Conservation (phyloP, 2,113 vertebrate species). For the Bombycilla garrulus region DNA sequence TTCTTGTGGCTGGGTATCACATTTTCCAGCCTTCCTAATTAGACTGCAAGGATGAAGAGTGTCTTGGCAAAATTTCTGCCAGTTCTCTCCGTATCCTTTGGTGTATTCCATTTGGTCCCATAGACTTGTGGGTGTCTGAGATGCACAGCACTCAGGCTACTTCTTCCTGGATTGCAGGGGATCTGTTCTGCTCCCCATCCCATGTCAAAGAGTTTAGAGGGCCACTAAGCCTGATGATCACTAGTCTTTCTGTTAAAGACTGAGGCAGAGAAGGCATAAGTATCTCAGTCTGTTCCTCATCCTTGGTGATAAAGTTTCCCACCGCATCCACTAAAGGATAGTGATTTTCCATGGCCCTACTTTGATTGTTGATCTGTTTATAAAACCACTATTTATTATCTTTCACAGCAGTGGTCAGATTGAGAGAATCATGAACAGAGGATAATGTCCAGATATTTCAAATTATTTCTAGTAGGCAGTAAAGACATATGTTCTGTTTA, state of each 20-base stretch:
- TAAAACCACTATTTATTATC: background rate
- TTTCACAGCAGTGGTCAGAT: background rate
- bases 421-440: background rate
- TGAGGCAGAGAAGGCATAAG: background rate
- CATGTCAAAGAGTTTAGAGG: background rate
- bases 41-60: background rate
- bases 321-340: background rate
- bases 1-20: too few species aligned
- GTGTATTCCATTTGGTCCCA: background rate
- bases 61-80: background rate
- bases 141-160: background rate
- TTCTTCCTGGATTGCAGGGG: background rate
- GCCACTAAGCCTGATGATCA: fast-evolving
- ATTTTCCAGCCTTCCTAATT: background rate
- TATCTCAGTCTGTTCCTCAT: background rate
- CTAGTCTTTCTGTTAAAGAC: background rate
- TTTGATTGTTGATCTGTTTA: background rate
- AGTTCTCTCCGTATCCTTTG: background rate
- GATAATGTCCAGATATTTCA: background rate
- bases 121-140: background rate
- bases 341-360: background rate
- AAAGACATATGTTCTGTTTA: background rate
- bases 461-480: background rate
- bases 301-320: fast-evolving
- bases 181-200: background rate